Base-by-base conservation (phyloP, 2,888 invertebrate species). In the Saturnia japonica region DNA sequence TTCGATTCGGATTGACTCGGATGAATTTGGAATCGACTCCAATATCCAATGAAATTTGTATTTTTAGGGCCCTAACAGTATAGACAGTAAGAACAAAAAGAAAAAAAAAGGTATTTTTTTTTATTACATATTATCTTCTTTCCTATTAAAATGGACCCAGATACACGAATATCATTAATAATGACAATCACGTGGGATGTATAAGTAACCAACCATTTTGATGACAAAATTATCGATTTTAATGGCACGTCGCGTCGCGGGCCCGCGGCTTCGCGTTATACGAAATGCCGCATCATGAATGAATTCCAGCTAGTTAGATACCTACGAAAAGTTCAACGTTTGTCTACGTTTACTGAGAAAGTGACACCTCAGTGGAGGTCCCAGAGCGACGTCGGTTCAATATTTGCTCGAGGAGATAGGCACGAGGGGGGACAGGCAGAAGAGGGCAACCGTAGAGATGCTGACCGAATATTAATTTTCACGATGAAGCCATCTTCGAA, bases 391-490 rank as follows among this genome's bases (percentile, higher is more conserved):
- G 81, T 81, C 78, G 85, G 84, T 88, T 88, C 88, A 92, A 93
- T 93, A 93, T 93, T 93, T 92, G 86, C 85, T 85, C 69, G 78
- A 77, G 78, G 74, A 75, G 77, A 74, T 77, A 73, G 77, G 75
- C 72, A 76, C 75, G 73, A 77, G 75, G 74, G 74, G 70, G 74
- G 73, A 74, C 72, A 72, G 78, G 9, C 19, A 2, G 54, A 11
- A 22, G 54, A 54, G 22, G 54, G 54, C 54, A 54, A 54, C 54
- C 73, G 72, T 71, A 74, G 78, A 82, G 88, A 89, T 88, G 91
- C 90, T 88, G 87, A 74, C 83, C 88, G 92, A 91, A 93, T 93
- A 88, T 91, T 91, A 91, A 93, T 93, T 89, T 90, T 81, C 86
- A 88, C 91, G 87, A 92, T 91, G 90, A 89, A 91, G 91, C 89